Evolutionary conservation across 2,888 invertebrate species (phyloP).

Genomic region (Nipponacmea schrenckii): DNA sequence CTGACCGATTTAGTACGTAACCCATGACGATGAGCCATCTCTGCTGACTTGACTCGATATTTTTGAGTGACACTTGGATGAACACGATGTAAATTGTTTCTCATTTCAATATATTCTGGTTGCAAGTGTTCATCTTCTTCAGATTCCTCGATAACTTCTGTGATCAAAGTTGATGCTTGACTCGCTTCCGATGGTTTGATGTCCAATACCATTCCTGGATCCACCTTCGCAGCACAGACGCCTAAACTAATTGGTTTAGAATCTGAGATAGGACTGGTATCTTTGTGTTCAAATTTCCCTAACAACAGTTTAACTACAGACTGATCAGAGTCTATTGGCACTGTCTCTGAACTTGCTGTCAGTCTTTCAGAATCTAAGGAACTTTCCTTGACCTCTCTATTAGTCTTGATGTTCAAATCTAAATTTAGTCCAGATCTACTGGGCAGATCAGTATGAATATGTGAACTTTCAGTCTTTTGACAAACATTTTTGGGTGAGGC

Average conservation of each 20-base stretch:
- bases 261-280: conserved; percentile 18
- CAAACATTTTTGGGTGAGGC: conserved; percentile 13
- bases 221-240: background rate
- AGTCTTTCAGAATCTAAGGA: background rate
- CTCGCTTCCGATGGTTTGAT: background rate
- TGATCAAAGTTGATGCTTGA: background rate
- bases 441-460: background rate
- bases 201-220: background rate
- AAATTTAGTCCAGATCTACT: background rate
- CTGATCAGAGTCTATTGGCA: conserved; percentile 15
- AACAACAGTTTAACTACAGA: conserved; percentile 43
- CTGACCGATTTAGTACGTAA: conserved; percentile 1
- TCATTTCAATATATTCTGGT: background rate
- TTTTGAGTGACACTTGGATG: background rate
- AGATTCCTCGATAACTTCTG: background rate
- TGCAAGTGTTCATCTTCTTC: background rate
- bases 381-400: background rate
- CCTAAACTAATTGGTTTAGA: background rate
- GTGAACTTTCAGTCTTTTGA: conserved; percentile 7
- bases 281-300: conserved; percentile 42
- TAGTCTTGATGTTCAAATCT: background rate
- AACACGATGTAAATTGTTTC: background rate
- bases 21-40: background rate
- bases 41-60: background rate
- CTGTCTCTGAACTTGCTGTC: background rate